Base-by-base conservation (phyloP, 2,888 invertebrate genomes). In the Synanthedon vespiformis region DNA sequence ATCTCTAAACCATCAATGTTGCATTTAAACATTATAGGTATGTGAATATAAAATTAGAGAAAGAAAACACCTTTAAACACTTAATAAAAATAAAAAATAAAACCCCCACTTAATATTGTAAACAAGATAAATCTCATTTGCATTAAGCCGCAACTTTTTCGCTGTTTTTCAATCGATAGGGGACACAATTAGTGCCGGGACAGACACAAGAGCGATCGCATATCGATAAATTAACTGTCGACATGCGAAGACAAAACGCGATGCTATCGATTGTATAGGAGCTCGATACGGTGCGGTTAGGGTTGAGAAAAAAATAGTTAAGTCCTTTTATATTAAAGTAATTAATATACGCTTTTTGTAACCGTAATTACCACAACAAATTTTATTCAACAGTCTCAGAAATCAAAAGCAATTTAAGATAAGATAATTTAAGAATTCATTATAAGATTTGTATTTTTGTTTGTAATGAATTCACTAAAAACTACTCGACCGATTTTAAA, bases 181-280 rank as follows among this genome's bases (percentile, higher is more conserved):
- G 68, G 63, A 72, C 77, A 81, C 82, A 85, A 85, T 85, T 85
- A 85, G 83, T 78, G 84, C 81, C 81, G 73, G 64, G 57, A 61
- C 66, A 73, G 78, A 77, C 77, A 73, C 51, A 72, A 74, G 70
- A 60, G 57, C 64, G 70, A 67, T 78, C 81, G 79, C 81, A 70
- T 78, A 74, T 78, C 81, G 79, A 80, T 81, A 77, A 77, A 78
- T 63, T 68, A 70, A 63, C 58, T 57, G 60, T 66, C 70, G 79
- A 80, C 80, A 80, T 72, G 67, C 63, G 69, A 61, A 76, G 80
- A 83, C 82, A 82, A 82, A 82, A 82, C 77, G 76, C 77, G 82
- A 80, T 83, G 60, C 58, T 83, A 84, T 84, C 85, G 64, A 55
- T 49, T 50, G 52, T 59, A 58, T 56, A 61, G 58, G 57, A 59